phyloP scores from a whole-genome alignment of 2,113 vertebrate species.

The Oncorhynchus keta region DNA sequence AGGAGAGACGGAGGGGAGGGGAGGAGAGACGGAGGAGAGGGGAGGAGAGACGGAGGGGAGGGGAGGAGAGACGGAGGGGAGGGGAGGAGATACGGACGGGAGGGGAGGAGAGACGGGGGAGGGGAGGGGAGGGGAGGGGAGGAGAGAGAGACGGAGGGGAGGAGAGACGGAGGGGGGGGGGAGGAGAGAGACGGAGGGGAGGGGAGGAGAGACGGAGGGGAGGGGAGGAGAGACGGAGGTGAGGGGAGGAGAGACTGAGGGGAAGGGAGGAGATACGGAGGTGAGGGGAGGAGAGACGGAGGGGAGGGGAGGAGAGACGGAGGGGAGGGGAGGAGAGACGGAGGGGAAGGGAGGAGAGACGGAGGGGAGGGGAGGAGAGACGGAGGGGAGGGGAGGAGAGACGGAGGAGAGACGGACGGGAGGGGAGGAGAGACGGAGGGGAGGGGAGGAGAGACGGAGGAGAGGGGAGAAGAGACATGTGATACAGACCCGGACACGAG shows the following conservation, averaged over 20 bases:
- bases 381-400: not conserved
- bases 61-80: too few relatives aligned
- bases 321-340: not conserved
- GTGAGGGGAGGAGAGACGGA: not conserved
- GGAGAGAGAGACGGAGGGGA: too few relatives aligned
- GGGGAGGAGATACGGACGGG: not conserved
- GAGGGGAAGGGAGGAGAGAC: not conserved
- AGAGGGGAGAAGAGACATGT: not conserved
- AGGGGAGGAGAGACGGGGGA: too few relatives aligned
- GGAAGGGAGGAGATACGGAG: not conserved
- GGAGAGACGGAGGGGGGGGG: not conserved
- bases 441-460: not conserved
- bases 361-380: too few relatives aligned
- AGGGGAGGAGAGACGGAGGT: slow-evolving; percentile 15
- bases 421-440: too few relatives aligned
- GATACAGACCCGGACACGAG: not conserved
- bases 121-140: too few relatives aligned
- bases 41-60: not conserved
- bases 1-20: too few relatives aligned
- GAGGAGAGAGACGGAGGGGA: not conserved
- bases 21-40: not conserved
- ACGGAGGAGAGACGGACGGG: not conserved
- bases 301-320: not conserved
- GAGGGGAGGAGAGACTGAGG: not conserved
- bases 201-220: too few relatives aligned